Base-by-base conservation (phyloP, 2,888 invertebrate species). In the Erynnis tages region DNA sequence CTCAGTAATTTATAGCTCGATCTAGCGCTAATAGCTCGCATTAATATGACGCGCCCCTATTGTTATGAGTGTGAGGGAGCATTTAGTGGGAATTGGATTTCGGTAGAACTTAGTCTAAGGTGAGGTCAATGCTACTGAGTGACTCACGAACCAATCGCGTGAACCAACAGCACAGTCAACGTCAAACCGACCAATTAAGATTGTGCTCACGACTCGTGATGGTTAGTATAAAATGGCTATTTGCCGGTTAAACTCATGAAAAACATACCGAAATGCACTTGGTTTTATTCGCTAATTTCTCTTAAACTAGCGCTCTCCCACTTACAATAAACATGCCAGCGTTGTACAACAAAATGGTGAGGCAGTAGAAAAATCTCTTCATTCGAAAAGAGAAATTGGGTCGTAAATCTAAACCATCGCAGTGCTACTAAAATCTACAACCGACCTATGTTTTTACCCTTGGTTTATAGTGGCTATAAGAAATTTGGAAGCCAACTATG, bases 1-100 rank as follows among this genome's bases (percentile, higher is more conserved):
- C 68, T 56, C 45, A 37, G 55, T 62, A 71, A 65, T 78, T 76
- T 49, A 41, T 49, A 25, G 25, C 16, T 32, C 41, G 34, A 35
- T 29, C 50, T 25, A 54, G 57, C 60, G 64, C 67, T 82, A 82
- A 83, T 82, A 78, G 80, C 69, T 48, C 63, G 67, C 76, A 81
- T 82, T 81, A 80, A 80, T 82, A 81, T 76, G 29, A 46, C 58
- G 53, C 54, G 54, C 55, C 45, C 62, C 65, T 47, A n/a, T n/a
- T n/a, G n/a, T n/a, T n/a, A n/a, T n/a, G n/a, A n/a, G n/a, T n/a
- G n/a, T n/a, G n/a, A n/a, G n/a, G n/a, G n/a, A n/a, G n/a, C n/a
- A n/a, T n/a, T n/a, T n/a, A n/a, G n/a, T n/a, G n/a, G n/a, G n/a
- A n/a, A n/a, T n/a, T n/a, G n/a, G n/a, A n/a, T n/a, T n/a, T n/a